Evolutionary conservation across 1,140 invertebrate species (phyloP), one percentile per base, ranked within the genome.

Genomic region (Saccostrea glomerata): DNA sequence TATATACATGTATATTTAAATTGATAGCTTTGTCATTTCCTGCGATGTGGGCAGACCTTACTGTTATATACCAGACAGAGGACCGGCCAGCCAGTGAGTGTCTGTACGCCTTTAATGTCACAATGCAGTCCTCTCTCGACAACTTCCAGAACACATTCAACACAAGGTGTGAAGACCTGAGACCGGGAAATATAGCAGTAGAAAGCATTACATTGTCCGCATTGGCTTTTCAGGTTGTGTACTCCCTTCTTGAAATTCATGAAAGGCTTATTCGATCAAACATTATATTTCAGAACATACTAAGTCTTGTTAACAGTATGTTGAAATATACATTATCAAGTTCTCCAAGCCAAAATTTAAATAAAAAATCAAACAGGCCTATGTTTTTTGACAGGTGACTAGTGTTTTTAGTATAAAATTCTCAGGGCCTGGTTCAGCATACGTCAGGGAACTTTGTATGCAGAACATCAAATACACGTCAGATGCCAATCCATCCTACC

Each of bases 211-310:
- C 30, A 6, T 15, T 73, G 11, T 73, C 23, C 5, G 13, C 70
- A 12, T 11, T 73, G 70, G 70, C 70, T 73, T 73, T 73, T 73
- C 70, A 73, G 70, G 70, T 73, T n/a, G n/a, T n/a, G n/a, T n/a
- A n/a, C n/a, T n/a, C n/a, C n/a, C n/a, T n/a, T n/a, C n/a, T n/a
- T n/a, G n/a, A n/a, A n/a, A n/a, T n/a, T n/a, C n/a, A n/a, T n/a
- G n/a, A n/a, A n/a, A n/a, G n/a, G n/a, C n/a, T n/a, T n/a, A n/a
- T n/a, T n/a, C n/a, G n/a, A n/a, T n/a, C n/a, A n/a, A n/a, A n/a
- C n/a, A n/a, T n/a, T n/a, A n/a, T n/a, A n/a, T n/a, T n/a, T n/a
- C n/a, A n/a, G n/a, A n/a, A n/a, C n/a, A n/a, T n/a, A n/a, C n/a
- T n/a, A n/a, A n/a, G n/a, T n/a, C n/a, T n/a, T n/a, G n/a, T n/a